These are phyloP conservation scores for Nothura maculosa DNA, from an alignment of 2,797 vertebrate species.

Conservation along the genomic window DNA sequence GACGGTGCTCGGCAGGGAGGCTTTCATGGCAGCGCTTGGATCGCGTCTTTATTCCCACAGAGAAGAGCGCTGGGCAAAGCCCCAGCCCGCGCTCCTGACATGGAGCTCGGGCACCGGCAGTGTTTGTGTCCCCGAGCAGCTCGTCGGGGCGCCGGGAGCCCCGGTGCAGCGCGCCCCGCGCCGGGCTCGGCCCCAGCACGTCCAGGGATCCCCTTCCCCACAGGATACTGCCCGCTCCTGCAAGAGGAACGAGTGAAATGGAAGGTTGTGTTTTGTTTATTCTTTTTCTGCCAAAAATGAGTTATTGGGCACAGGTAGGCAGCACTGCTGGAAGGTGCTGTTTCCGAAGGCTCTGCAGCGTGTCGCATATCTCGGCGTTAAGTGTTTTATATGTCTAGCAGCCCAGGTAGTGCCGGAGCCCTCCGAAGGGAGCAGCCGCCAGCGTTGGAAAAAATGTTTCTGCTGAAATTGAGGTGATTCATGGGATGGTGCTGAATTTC, in stretches of 20 bases:
- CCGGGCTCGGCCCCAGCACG: no score
- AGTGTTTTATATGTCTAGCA: fast-evolving
- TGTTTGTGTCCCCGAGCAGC: not conserved
- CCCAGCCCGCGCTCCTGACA: not conserved
- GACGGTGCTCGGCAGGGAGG: not conserved
- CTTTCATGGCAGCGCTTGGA: constrained; percentile 58
- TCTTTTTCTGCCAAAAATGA: not conserved
- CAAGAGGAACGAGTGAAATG: not conserved
- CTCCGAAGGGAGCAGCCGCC: not conserved
- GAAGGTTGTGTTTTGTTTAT: no score
- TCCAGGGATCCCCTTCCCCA: fast-evolving
- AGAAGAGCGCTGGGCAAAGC: not conserved
- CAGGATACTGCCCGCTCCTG: fast-evolving
- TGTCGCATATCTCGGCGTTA: fast-evolving
- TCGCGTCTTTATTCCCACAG: not conserved
- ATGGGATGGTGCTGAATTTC: not conserved
- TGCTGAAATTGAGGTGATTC: not conserved
- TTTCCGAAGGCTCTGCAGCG: not conserved
- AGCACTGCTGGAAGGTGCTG: not conserved
- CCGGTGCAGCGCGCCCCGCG: fast-evolving
- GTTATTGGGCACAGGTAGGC: fast-evolving
- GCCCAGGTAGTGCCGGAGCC: not conserved
- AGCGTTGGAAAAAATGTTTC: not conserved
- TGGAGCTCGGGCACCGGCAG: not conserved
- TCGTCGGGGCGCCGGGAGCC: not conserved